Conservation (phyloP, 1,140 invertebrate genomes). For the Aphelenchoides avenae region DNA sequence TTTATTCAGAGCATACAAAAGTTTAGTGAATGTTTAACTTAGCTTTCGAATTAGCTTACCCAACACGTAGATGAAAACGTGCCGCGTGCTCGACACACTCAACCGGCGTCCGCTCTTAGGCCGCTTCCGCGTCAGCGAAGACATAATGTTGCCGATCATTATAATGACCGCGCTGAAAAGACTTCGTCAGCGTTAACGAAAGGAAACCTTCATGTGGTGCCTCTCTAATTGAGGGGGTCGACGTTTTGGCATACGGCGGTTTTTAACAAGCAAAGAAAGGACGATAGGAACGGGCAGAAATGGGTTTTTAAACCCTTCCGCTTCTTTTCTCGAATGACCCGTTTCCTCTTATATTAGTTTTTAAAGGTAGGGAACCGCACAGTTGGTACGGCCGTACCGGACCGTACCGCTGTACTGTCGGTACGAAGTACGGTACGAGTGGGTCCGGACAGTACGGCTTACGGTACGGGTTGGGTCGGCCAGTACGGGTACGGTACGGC, state of each 20-base stretch:
- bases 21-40: neutral
- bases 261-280: neutral
- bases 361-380: too few species aligned
- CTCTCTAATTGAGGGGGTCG: neutral
- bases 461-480: too few species aligned
- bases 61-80: slow-evolving; percentile 41
- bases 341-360: too few species aligned
- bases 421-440: too few species aligned
- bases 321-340: too few species aligned
- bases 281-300: neutral
- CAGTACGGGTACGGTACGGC: too few species aligned
- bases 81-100: slow-evolving; percentile 22
- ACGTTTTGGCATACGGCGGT: neutral
- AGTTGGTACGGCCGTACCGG: too few species aligned
- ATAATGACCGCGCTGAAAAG: slow-evolving; percentile 36
- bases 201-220: neutral
- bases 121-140: slow-evolving; percentile 23
- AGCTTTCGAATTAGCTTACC: slow-evolving; percentile 11
- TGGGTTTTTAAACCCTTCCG: neutral
- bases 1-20: neutral
- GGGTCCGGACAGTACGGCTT: too few species aligned
- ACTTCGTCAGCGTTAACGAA: neutral
- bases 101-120: slow-evolving; percentile 8
- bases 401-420: too few species aligned
- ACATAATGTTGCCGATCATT: slow-evolving; percentile 36